Evolutionary conservation across 2,888 invertebrate species (phyloP).

Genomic region (Rhimphoctona megacephalus): DNA sequence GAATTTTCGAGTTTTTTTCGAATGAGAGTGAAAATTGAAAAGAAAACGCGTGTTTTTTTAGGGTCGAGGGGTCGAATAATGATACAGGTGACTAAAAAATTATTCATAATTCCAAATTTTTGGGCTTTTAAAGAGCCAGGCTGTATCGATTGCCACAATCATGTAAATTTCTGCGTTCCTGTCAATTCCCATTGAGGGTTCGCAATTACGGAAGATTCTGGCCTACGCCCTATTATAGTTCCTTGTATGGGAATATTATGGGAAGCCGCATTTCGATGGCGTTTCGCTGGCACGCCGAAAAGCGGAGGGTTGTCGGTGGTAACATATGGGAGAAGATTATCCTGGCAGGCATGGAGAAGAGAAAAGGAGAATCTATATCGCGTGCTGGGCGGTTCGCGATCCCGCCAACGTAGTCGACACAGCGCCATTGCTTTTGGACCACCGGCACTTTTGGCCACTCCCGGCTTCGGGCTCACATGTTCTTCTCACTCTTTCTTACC

Average conservation of each 20-base stretch:
- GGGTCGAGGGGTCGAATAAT: no score
- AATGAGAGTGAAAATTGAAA: background rate
- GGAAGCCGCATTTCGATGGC: background rate
- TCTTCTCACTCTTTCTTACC: constrained; percentile 57
- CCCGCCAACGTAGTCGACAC: constrained; percentile 55
- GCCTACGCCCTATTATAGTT: constrained; percentile 1
- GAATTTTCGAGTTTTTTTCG: background rate
- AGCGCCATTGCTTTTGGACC: constrained; percentile 72
- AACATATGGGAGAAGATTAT: constrained; percentile 59
- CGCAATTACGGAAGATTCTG: constrained; percentile 4
- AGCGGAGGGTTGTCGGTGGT: constrained; percentile 45
- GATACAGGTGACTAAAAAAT: background rate
- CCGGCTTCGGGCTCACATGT: constrained; percentile 50
- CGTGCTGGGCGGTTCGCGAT: constrained; percentile 72
- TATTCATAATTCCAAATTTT: background rate
- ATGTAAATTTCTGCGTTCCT: background rate
- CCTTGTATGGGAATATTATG: background rate
- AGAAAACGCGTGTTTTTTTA: background rate
- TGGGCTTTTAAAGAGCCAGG: background rate
- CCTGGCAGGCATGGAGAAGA: constrained; percentile 46
- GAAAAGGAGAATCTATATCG: constrained; percentile 60
- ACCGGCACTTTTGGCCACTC: constrained; percentile 71
- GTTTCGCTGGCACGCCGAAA: constrained; percentile 31
- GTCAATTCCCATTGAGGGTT: constrained; percentile 1
- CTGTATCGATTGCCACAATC: background rate